These are phyloP conservation scores for Hypselothyrea guttata DNA, from an alignment of 2,888 invertebrate genomes.

Conservation along the genomic window DNA sequence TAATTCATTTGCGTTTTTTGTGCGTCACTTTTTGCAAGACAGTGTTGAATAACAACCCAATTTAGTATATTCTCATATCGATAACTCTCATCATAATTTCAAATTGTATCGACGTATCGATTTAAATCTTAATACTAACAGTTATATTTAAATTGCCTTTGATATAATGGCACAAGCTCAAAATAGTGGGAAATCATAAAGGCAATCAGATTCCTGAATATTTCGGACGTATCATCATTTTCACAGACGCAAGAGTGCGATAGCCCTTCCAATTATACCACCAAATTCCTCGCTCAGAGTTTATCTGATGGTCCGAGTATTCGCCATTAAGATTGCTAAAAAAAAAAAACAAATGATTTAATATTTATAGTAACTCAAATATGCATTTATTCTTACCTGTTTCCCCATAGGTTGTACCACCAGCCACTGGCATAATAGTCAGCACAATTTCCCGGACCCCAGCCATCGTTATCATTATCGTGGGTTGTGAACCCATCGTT, in stretches of 20 bases:
- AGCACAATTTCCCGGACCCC: constrained; percentile 35
- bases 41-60: no score
- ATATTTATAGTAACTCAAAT: no score
- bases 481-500: constrained; percentile 37
- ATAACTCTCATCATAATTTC: no score
- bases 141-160: no score
- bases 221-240: constrained; percentile 31
- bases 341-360: not conserved
- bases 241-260: constrained; percentile 1
- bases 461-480: constrained; percentile 43
- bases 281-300: constrained; percentile 15
- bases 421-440: constrained; percentile 36
- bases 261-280: constrained; percentile 29
- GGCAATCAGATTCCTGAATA: constrained; percentile 9
- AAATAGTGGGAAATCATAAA: no score
- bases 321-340: constrained; percentile 32
- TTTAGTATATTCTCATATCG: no score
- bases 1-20: no score
- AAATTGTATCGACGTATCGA: no score
- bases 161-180: not conserved
- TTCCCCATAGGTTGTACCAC: constrained; percentile 33
- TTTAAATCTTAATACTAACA: no score
- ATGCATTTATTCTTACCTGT: constrained; percentile 41
- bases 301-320: not conserved
- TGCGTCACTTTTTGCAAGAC: no score